phyloP scores from a whole-genome alignment of 2,888 invertebrate genomes.

The Meteorus cinctellus region DNA sequence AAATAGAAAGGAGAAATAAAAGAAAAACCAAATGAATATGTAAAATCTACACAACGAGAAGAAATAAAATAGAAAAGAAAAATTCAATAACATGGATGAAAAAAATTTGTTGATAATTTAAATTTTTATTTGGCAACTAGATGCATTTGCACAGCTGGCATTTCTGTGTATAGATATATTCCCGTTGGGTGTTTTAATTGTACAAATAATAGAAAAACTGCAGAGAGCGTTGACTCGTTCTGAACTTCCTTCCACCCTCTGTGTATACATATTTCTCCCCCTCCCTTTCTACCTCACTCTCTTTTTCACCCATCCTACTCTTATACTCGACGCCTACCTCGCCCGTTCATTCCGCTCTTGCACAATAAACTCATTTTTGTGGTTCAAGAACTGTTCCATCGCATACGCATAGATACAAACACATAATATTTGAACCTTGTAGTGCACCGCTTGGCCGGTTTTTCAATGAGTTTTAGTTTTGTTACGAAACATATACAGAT shows the following conservation, averaged over 20 bases:
- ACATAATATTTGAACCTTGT: conserved; percentile 1
- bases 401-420: neutral
- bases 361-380: conserved; percentile 26
- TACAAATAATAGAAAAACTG: conserved; percentile 23
- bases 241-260: neutral
- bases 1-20: neutral
- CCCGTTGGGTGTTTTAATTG: conserved; percentile 12
- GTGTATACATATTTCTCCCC: too few species aligned
- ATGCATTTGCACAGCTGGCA: neutral
- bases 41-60: neutral
- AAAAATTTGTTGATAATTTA: neutral
- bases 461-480: neutral
- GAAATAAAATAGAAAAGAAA: neutral
- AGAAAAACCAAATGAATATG: neutral
- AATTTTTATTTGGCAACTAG: conserved; percentile 10
- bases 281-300: neutral
- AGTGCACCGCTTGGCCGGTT: neutral
- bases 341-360: neutral
- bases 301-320: neutral
- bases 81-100: too few species aligned
- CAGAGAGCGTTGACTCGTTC: conserved; percentile 3
- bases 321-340: neutral
- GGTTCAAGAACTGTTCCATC: neutral
- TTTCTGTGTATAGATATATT: neutral
- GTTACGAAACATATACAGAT: conserved; percentile 4